Evolutionary conservation across 2,113 vertebrate genomes (phyloP), one percentile per base, ranked within the genome.

Genomic region (Paradoxurus hermaphroditus): DNA sequence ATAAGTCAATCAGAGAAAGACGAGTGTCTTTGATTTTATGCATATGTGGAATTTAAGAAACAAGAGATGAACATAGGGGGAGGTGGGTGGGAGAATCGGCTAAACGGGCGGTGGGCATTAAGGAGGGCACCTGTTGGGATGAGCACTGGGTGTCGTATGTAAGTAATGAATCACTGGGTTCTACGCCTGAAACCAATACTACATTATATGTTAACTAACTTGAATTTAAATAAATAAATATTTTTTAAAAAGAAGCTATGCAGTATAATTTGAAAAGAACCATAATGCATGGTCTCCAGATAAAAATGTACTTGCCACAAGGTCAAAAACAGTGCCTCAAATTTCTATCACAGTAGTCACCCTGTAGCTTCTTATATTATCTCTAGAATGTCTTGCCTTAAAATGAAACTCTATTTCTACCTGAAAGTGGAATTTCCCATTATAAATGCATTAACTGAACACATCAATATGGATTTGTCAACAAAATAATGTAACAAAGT

Each of bases 381-480:
- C 49, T 93, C 51, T 29, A 83, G 46, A 96, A 75, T 49, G 34
- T 1, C 19, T 36, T 86, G 16, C 4, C 49, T 84, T 94, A 85
- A 93, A 96, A 94, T 85, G 41, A 25, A 86, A 93, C 46, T 44
- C 21, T 59, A 34, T 25, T 77, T 95, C 78, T 91, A 91, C 68
- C 39, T 51, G 3, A 89, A 36, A 85, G 51, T 81, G 39, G 34
- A 94, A 92, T 65, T 87, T 23, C 4, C 49, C 70, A 92, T 62
- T 39, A 78, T 90, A 86, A 96, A 0, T 83, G 34, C 39, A 96
- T 86, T 90, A 96, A 53, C 41, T 70, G 11, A 91, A 82, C 27
- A 93, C 12, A 59, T 86, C 46, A 67, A 16, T 44, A 96, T 85
- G 75, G 41, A 84, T 70, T n/a, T 93, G 4, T 77, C 62, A 79